Base-by-base conservation (phyloP, 2,113 vertebrate genomes). In the Phoenicopterus ruber region DNA sequence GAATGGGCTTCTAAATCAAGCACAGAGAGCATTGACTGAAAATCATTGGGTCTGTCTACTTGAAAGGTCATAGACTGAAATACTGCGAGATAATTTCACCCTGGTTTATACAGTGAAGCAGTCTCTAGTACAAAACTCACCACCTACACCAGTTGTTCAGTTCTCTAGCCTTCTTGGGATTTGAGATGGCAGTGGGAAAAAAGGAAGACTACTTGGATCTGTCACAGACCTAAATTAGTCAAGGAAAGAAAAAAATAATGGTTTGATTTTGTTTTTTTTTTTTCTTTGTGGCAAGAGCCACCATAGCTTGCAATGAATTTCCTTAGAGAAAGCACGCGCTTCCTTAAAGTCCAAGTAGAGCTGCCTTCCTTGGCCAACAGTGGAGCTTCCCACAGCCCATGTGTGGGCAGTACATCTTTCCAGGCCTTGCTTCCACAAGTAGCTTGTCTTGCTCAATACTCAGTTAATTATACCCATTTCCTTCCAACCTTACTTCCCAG, bases 1-100 rank as follows among this genome's bases (percentile, higher is more conserved):
- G 91, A 97, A 97, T 92, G 93, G 97, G 94, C 95, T 97, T 97
- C 90, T 97, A 97, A 97, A 97, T 97, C 94, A 97, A 97, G 81
- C 70, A 94, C 82, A 65, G 96, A 94, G 81, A 97, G 84, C 97
- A 97, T 50, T 95, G 93, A 97, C 94, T 97, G 95, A 94, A 98
- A 98, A 98, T 98, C 94, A 96, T 97, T 88, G 72, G 89, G 61
- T 85, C 96, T 98, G 94, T 96, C 95, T 93, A 8, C 70, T 91
- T 42, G 61, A 96, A 97, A 94, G 94, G 95, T 97, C 94, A 98
- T 59, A 49, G 91, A 76, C 88, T 98, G 96, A 98, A 97, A 96
- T 97, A 97, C 93, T 95, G 87, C 73, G 46, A 79, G 89, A 92
- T 94, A 67, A 96, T 97, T 98, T 96, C 65, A 71, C 31, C 85